Conservation (phyloP, 1,140 invertebrate species). For the Phymastichus coffea region DNA sequence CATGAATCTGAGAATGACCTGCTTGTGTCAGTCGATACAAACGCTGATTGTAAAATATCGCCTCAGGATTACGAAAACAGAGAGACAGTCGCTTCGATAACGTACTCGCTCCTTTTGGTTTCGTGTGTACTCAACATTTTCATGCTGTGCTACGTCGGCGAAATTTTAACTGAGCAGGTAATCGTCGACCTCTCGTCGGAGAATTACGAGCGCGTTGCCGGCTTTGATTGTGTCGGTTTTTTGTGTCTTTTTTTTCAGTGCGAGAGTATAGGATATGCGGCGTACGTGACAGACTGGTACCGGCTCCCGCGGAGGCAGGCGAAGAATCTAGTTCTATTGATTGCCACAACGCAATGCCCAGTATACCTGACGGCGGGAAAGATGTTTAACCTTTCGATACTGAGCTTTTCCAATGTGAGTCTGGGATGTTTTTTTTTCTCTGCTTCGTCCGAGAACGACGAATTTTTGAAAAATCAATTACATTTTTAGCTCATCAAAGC, state of each 20-base stretch:
- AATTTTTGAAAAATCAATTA: too few relatives aligned
- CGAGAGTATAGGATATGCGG: slow-evolving; percentile 4
- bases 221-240: too few relatives aligned
- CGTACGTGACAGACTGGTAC: slow-evolving; percentile 34
- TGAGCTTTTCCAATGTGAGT: slow-evolving; percentile 35
- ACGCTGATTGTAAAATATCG: too few relatives aligned
- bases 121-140: slow-evolving; percentile 30
- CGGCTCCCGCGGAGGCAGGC: slow-evolving; percentile 25
- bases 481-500: slow-evolving; percentile 10
- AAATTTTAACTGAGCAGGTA: slow-evolving; percentile 27
- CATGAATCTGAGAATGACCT: neutral
- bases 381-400: slow-evolving; percentile 31
- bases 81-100: slow-evolving; percentile 9
- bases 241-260: slow-evolving; percentile 19
- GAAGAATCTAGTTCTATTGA: slow-evolving; percentile 31
- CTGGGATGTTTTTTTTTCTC: too few relatives aligned
- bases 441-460: too few relatives aligned
- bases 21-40: neutral
- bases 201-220: neutral
- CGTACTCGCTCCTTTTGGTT: neutral
- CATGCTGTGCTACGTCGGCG: slow-evolving; percentile 31
- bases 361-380: slow-evolving; percentile 31
- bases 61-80: slow-evolving; percentile 33
- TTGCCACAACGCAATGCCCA: slow-evolving; percentile 29
- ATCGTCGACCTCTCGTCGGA: neutral